Evolutionary conservation across 2,888 invertebrate genomes (phyloP).

Genomic region (Balanococcus diminutus): DNA sequence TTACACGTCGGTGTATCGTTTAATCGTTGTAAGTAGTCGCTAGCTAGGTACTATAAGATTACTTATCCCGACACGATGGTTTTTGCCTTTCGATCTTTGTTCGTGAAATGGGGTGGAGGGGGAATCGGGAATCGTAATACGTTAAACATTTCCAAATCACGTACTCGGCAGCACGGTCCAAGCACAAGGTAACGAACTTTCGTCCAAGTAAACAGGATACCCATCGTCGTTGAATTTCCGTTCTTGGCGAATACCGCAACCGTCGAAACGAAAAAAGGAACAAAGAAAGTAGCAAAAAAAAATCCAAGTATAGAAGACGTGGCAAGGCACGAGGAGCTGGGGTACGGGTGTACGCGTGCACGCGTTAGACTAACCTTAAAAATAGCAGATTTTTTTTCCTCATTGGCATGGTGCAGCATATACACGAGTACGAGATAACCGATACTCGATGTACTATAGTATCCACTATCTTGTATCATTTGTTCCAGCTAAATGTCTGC

Average conservation of each 20-base stretch:
- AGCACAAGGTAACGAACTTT: conserved; percentile 4
- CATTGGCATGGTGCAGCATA: neutral
- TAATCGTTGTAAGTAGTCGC: neutral
- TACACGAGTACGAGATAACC: neutral
- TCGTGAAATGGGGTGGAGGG: too few species aligned
- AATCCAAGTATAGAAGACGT: neutral
- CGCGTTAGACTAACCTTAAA: neutral
- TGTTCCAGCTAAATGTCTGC: conserved; percentile 34
- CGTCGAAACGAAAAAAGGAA: neutral
- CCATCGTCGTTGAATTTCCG: neutral
- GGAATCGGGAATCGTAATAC: neutral
- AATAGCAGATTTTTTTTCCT: conserved; percentile 4
- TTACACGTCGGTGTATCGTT: neutral
- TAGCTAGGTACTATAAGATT: too few species aligned
- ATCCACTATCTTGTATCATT: conserved; percentile 18
- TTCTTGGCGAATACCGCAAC: neutral
- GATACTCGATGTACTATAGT: conserved; percentile 21
- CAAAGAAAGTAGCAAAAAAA: too few species aligned
- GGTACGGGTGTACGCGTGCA: too few species aligned
- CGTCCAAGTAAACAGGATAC: conserved; percentile 5
- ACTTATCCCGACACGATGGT: neutral
- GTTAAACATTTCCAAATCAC: conserved; percentile 6
- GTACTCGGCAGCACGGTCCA: neutral
- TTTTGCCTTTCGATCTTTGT: neutral
- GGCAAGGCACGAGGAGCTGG: neutral